phyloP scores from a whole-genome alignment of 2,113 vertebrate species.

The Donacobius atricapilla region DNA sequence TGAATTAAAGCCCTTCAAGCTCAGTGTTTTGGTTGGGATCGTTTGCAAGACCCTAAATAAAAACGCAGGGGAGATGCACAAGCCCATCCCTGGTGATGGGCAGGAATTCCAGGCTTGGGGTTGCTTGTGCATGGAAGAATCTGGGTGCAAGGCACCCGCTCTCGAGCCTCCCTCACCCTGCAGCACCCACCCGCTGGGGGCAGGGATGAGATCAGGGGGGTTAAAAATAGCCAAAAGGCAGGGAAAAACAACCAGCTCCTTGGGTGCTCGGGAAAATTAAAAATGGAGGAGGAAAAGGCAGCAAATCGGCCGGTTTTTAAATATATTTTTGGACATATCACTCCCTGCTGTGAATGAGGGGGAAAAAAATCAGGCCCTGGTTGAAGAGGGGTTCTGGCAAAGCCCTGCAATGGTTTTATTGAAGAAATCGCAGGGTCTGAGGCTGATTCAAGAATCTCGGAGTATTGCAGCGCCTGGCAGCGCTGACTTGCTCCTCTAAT shows the following conservation, averaged over 20 bases:
- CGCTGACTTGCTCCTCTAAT: background rate
- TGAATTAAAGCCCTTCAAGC: background rate
- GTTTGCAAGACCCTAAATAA: background rate
- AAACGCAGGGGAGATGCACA: background rate
- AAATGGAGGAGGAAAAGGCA: rapidly evolving
- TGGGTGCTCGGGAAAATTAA: rapidly evolving
- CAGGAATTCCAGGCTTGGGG: background rate
- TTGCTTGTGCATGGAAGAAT: background rate
- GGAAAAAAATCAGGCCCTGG: background rate
- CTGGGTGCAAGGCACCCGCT: rapidly evolving
- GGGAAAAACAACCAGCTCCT: rapidly evolving
- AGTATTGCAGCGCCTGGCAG: background rate
- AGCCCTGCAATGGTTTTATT: background rate
- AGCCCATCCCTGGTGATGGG: background rate
- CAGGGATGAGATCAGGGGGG: background rate
- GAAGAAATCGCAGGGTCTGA: background rate
- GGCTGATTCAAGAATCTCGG: background rate
- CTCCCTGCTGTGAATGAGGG: rapidly evolving
- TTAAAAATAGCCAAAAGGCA: background rate
- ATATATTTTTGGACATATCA: rapidly evolving
- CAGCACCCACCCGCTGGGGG: background rate
- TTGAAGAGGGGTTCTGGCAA: background rate
- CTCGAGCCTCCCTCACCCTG: background rate
- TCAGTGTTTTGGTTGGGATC: rapidly evolving
- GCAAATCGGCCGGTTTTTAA: rapidly evolving